Evolutionary conservation across 2,888 invertebrate genomes (phyloP), one percentile per base, ranked within the genome.

Genomic region (Philonicus albiceps): DNA sequence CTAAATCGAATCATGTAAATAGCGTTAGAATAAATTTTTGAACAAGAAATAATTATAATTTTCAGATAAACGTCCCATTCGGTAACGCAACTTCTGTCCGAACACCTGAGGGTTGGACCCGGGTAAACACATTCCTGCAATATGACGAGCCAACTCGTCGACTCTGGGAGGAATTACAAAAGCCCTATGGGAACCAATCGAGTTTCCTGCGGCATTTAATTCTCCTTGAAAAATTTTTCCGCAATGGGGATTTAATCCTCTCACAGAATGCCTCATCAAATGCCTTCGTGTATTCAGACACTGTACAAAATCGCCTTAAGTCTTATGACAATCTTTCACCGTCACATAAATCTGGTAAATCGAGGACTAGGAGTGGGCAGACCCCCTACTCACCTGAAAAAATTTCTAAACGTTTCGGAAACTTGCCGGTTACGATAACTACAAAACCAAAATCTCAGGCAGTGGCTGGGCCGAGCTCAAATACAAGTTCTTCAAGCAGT

Each of bases 181-280:
- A 96, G 90, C 97, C 97, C 0, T 97, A 97, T 89, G 97, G 97
- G 3, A 97, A 96, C 91, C 96, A 96, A 90, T 96, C 97, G 73
- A 97, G 97, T 88, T 97, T 97, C 90, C 92, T 97, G 1, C 93
- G 97, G 7, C 97, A 97, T 91, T 92, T 97, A 53, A 95, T 97
- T 83, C 92, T 97, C 6, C 90, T 97, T 88, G 97, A 97, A 89
- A 97, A 97, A 90, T 97, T 97, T 91, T 97, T 96, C 90, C 93
- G 97, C 86, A 95, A 95, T 88, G 97, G 97, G 0, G 96, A 97
- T 90, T 91, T 97, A 78, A 93, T 96, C 0, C 90, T 97, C 16
- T 94, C 96, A 0, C 94, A 95, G 3, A 95, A 94, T 88, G 96
- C 97, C 0, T 94, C 95, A 16, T 94, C 95, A 1, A 95, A 95